Evolutionary conservation across 1,140 invertebrate species (phyloP), one percentile per base, ranked within the genome.

Genomic region (Zaprionus inermis): DNA sequence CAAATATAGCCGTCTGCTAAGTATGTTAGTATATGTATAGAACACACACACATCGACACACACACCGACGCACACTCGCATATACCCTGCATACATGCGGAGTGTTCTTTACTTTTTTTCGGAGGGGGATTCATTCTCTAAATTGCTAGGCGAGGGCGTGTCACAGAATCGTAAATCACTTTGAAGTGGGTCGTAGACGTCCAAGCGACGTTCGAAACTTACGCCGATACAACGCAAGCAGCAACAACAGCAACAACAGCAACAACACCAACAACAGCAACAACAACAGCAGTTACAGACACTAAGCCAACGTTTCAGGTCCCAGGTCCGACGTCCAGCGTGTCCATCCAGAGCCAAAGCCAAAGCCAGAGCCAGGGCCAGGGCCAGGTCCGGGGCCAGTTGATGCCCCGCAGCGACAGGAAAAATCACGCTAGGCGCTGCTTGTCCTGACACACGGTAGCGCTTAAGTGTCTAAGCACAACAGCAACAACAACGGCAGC

Each of bases 161-260:
- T 81, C 90, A 61, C 68, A 81, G 75, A 89, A 91, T 91, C 90
- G 90, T 91, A 91, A 91, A 91, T 91, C 90, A 91, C 86, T 91
- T 91, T 91, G 90, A 91, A 91, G 90, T 91, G 90, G 90, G 90
- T 91, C 90, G 90, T 84, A 90, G 90, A 84, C 90, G 82, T 86
- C 80, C 79, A 76, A 80, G 79, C 76, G 81, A 70, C 83, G 83
- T 88, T 88, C 72, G 72, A 86, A 78, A 75, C 60, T 75, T 71
- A 58, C 57, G 59, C 72, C 59, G 36, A 70, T 57, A 74, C 54
- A 57, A 75, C 38, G 68, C 70, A 54, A 78, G 52, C 72, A 79
- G 84, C 63, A 78, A 34, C 55, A 49, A 67, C 76, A 74, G 71
- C 56, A 80, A 68, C 36, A 71, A 61, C 56, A 77, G 51, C 72